Evolutionary conservation across 2,888 invertebrate genomes (phyloP), one percentile per base, ranked within the genome.

Genomic region (Agrotis clavis): DNA sequence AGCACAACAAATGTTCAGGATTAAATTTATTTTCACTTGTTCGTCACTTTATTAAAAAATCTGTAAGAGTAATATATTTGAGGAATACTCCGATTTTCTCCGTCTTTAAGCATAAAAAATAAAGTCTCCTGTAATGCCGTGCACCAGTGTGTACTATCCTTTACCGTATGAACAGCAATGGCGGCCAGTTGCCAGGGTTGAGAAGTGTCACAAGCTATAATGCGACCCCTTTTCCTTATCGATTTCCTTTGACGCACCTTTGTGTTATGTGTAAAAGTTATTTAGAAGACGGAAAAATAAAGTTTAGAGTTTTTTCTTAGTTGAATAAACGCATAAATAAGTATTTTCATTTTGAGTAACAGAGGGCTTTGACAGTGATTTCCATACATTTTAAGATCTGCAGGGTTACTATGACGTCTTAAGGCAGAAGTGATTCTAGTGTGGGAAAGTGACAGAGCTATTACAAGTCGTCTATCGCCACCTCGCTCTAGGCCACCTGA

Each of bases 161-260:
- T n/a, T 67, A 59, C n/a, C 21, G 47, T 35, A 57, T 13, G n/a
- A 54, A 47, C 45, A 13, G 16, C 18, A 76, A 71, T 71, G 57
- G 51, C 47, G 57, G 51, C 53, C 71, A 50, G 45, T 41, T 50
- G 35, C 16, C 21, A 21, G 25, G 60, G 62, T 57, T 62, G 70
- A 54, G 53, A 65, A 67, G 67, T 71, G 71, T 64, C 70, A 60
- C 53, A 21, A 71, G 56, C 81, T 81, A 70, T 64, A 78, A 78
- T 64, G 63, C 60, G 82, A 72, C 74, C 82, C 47, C 67, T 72
- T 81, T 71, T 59, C 67, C 53, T 74, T 72, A 82, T 84, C 64
- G 84, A 82, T 78, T 82, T 68, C 53, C 19, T 71, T 71, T 35
- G 51, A 50, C 59, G 48, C 68, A 66, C 67, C 56, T 70, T 71